These are phyloP conservation scores for Rhopalosiphum padi DNA, from an alignment of 1,140 invertebrate species.

Conservation along the genomic window DNA sequence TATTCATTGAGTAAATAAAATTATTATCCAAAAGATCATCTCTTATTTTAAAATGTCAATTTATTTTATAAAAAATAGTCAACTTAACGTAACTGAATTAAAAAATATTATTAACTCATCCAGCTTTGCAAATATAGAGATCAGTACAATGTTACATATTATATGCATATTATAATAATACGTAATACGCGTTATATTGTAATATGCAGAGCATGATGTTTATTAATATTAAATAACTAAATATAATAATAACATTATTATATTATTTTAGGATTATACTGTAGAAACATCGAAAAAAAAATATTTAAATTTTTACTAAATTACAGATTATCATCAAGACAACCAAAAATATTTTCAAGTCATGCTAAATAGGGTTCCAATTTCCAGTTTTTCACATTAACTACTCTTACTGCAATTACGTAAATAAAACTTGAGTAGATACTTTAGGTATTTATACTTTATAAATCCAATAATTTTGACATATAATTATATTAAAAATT, in stretches of 20 bases:
- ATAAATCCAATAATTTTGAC: background rate
- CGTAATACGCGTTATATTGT: too few relatives aligned
- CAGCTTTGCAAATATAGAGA: background rate
- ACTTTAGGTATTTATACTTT: background rate
- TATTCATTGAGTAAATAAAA: too few relatives aligned
- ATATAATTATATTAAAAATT: background rate
- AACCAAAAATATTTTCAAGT: background rate
- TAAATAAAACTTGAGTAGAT: background rate
- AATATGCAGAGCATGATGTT: too few relatives aligned
- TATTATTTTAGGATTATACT: background rate
- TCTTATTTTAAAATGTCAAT: too few relatives aligned
- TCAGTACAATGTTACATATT: background rate
- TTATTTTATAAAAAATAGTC: background rate
- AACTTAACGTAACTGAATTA: background rate
- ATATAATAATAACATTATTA: too few relatives aligned
- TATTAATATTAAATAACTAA: too few relatives aligned
- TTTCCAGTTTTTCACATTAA: background rate
- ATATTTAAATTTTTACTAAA: background rate
- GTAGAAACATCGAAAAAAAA: background rate
- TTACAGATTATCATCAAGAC: background rate
- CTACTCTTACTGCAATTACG: background rate
- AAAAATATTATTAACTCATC: background rate
- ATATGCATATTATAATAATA: background rate
- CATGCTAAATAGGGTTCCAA: background rate
- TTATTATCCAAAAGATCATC: too few relatives aligned